Conservation (phyloP, 2,113 vertebrate genomes). For the Pyrgilauda ruficollis region DNA sequence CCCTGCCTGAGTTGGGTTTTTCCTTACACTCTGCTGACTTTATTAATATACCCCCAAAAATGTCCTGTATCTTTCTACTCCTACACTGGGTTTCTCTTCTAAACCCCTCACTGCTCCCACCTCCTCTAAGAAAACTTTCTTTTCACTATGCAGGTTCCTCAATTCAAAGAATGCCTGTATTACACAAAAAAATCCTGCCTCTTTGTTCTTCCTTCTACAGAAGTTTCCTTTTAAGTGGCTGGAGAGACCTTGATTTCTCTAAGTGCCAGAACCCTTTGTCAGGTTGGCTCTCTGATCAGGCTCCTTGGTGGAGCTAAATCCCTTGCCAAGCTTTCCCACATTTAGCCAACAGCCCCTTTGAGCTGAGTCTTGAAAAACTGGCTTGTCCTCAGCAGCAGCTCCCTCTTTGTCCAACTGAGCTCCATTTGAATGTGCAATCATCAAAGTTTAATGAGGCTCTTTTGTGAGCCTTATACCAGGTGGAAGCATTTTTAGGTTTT, state of each 20-base stretch:
- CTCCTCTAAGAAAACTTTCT: not conserved
- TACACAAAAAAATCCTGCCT: not conserved
- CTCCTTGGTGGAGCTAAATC: conserved; percentile 21
- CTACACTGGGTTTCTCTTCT: not conserved
- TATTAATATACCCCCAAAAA: not conserved
- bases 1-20: not conserved
- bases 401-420: conserved; percentile 41
- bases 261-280: conserved; percentile 55
- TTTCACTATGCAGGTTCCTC: not conserved
- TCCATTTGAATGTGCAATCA: conserved; percentile 53
- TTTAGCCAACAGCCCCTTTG: conserved; percentile 44
- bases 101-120: not conserved
- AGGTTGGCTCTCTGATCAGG: conserved; percentile 53
- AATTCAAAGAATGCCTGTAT: conserved; percentile 1
- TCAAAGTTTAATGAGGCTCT: conserved; percentile 43
- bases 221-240: conserved; percentile 60
- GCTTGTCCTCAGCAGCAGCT: conserved; percentile 46
- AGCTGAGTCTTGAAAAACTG: conserved; percentile 59
- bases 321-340: conserved; percentile 56
- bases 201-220: conserved; percentile 53
- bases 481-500: not conserved
- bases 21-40: not conserved
- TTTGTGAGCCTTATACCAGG: conserved; percentile 37
- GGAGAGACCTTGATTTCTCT: conserved; percentile 53
- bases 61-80: not conserved